Conservation (phyloP, 2,888 invertebrate species). For the Boloria euphrosyne region DNA sequence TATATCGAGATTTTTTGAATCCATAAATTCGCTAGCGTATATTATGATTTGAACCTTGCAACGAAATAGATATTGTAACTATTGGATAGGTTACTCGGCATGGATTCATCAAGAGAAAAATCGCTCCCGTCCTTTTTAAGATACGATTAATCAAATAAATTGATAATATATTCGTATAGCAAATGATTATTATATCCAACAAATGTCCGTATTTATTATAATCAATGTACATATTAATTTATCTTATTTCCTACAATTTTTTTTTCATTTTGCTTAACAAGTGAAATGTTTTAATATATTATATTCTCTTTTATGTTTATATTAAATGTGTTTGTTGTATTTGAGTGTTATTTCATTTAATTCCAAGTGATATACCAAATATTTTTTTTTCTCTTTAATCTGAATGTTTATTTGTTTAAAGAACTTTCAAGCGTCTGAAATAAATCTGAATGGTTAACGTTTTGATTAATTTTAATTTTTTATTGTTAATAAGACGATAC, state of each 20-base stretch:
- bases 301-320: too few species aligned
- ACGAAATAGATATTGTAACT: constrained; percentile 65
- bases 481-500: too few species aligned
- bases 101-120: constrained; percentile 45
- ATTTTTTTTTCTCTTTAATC: too few species aligned
- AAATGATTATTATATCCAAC: constrained; percentile 2
- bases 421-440: too few species aligned
- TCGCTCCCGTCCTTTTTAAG: constrained; percentile 73
- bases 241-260: not conserved
- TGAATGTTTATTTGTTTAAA: too few species aligned
- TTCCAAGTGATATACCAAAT: too few species aligned
- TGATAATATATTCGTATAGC: constrained; percentile 10
- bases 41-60: constrained; percentile 51
- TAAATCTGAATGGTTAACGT: too few species aligned
- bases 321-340: too few species aligned
- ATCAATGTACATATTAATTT: not conserved
- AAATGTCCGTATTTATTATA: not conserved
- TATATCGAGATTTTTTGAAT: constrained; percentile 11
- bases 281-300: too few species aligned
- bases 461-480: too few species aligned
- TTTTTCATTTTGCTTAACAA: not conserved
- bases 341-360: too few species aligned
- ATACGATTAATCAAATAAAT: constrained; percentile 55
- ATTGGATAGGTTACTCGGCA: constrained; percentile 39
- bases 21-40: constrained; percentile 21